phyloP scores from a whole-genome alignment of 92 coral and sea anemone species.

The Nematostella vectensis region DNA sequence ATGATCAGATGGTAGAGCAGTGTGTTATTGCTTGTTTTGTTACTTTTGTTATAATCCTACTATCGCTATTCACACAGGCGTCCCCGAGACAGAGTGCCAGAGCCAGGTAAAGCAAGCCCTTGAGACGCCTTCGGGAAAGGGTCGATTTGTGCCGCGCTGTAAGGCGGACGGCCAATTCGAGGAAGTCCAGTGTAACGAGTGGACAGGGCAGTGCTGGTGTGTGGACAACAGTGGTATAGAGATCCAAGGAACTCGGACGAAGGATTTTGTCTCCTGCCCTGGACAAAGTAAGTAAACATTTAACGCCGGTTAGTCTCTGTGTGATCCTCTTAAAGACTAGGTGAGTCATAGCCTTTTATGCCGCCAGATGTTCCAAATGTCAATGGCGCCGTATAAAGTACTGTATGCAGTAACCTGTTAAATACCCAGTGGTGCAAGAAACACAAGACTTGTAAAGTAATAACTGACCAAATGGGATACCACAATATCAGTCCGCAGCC shows the following conservation, averaged over 20 bases:
- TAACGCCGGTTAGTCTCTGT: not conserved
- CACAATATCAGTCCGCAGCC: no score
- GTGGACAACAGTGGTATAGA: conserved; percentile 60
- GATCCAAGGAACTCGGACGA: conserved; percentile 41
- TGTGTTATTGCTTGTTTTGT: no score
- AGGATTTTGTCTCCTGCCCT: conserved; percentile 63
- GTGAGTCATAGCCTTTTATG: no score
- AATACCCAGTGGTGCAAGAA: no score
- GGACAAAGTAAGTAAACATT: conserved; percentile 67
- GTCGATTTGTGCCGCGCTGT: conserved; percentile 56
- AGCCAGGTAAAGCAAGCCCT: conserved; percentile 40
- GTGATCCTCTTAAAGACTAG: no score
- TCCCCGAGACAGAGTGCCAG: conserved; percentile 32
- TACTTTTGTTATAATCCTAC: no score
- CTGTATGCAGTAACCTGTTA: no score
- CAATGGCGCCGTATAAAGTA: no score
- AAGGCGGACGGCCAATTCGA: conserved; percentile 58
- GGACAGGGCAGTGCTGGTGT: conserved; percentile 74
- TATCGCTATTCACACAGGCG: conserved; percentile 5
- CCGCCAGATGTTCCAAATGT: no score
- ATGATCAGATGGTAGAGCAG: no score
- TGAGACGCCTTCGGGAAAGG: conserved; percentile 26
- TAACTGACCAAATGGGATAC: no score
- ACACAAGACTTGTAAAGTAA: no score
- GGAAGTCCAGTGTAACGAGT: conserved; percentile 62